These are phyloP conservation scores for Ceramica pisi DNA, from an alignment of 2,888 invertebrate genomes.

Conservation along the genomic window DNA sequence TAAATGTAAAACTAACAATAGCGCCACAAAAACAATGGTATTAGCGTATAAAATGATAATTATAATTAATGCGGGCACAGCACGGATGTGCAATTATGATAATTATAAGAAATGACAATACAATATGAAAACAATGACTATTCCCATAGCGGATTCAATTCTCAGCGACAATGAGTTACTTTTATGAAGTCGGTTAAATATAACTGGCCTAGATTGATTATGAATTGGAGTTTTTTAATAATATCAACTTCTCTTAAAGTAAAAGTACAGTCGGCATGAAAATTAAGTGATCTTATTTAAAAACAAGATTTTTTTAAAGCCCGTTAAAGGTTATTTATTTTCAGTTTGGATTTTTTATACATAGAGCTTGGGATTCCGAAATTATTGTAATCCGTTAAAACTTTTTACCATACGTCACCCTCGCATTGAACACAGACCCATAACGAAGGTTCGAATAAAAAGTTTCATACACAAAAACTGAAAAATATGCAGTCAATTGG, in stretches of 20 bases:
- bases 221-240: constrained; percentile 6
- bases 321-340: background rate
- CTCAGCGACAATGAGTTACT: constrained; percentile 18
- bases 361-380: background rate
- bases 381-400: background rate
- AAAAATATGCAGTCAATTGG: constrained; percentile 33
- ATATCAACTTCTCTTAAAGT: background rate
- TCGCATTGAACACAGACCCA: background rate
- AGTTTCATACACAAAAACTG: constrained; percentile 3
- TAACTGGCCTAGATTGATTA: constrained; percentile 25
- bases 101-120: constrained; percentile 58
- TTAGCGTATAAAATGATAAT: constrained; percentile 45
- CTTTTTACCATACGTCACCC: background rate
- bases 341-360: too few species aligned
- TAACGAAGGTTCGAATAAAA: constrained; percentile 19
- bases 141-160: constrained; percentile 40
- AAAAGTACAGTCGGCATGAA: background rate
- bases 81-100: constrained; percentile 50
- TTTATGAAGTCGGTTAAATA: constrained; percentile 35
- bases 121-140: constrained; percentile 43
- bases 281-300: background rate
- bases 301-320: background rate
- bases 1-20: constrained; percentile 36
- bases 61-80: constrained; percentile 28
- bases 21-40: constrained; percentile 37